phyloP scores from a whole-genome alignment of 2,888 invertebrate species.

The Aphodius granarius region DNA sequence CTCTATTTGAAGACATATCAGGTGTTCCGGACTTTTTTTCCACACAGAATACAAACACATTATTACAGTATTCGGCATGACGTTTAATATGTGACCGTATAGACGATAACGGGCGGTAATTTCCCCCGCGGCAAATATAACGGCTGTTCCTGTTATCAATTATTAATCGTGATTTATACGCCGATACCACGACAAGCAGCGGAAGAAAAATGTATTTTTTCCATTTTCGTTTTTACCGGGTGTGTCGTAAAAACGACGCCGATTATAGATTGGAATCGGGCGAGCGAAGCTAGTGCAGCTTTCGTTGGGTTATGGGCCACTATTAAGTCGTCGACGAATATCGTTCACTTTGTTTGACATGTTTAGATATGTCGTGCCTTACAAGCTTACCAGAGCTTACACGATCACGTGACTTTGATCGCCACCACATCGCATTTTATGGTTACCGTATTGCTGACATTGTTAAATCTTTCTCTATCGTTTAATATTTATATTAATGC shows the following conservation, averaged over 20 bases:
- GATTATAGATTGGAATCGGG: background rate
- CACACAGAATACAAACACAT: background rate
- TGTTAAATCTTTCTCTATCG: too few relatives aligned
- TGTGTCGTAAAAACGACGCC: background rate
- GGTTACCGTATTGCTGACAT: background rate
- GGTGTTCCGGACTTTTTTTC: too few relatives aligned
- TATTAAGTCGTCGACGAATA: background rate
- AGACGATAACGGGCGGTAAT: background rate
- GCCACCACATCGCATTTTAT: background rate
- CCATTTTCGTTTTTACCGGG: background rate
- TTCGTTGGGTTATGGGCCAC: background rate
- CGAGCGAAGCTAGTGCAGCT: background rate
- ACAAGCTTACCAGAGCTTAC: background rate
- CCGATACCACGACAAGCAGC: background rate
- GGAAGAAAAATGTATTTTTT: background rate
- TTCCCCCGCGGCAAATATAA: background rate
- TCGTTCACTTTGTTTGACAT: background rate
- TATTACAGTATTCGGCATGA: background rate
- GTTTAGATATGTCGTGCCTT: background rate
- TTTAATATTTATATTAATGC: too few relatives aligned
- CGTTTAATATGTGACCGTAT: background rate
- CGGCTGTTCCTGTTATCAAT: background rate
- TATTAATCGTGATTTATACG: background rate
- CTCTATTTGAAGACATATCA: too few relatives aligned
- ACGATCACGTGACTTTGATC: background rate